Evolutionary conservation across 2,888 invertebrate species (phyloP).

Genomic region (Limnephilus marmoratus): DNA sequence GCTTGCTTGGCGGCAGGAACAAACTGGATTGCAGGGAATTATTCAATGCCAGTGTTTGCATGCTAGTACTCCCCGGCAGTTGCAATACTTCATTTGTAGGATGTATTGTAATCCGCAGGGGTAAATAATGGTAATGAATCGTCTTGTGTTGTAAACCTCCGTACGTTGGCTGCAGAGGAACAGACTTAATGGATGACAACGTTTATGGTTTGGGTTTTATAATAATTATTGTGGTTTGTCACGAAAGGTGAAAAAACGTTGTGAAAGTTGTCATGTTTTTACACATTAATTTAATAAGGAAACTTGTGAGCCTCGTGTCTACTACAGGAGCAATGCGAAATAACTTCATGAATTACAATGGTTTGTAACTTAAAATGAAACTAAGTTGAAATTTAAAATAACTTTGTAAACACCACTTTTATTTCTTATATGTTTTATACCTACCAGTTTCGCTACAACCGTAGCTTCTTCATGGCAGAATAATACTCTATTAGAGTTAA

Average conservation of each 20-base stretch:
- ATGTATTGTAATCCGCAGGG: constrained; percentile 58
- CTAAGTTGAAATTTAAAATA: no score
- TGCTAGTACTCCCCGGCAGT: constrained; percentile 2
- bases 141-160: constrained; percentile 17
- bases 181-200: background rate
- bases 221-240: background rate
- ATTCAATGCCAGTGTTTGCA: constrained; percentile 25
- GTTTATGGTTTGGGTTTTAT: background rate
- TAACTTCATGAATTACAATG: no score
- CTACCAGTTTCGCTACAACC: no score
- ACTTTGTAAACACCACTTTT: no score
- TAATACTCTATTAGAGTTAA: no score
- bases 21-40: background rate
- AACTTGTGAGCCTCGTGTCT: no score
- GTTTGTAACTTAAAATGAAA: no score
- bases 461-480: no score
- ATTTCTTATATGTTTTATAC: no score
- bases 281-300: no score
- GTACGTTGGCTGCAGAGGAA: background rate
- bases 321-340: no score
- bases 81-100: constrained; percentile 21
- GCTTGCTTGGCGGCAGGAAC: background rate
- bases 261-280: no score
- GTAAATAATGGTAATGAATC: constrained; percentile 57
- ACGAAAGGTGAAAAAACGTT: background rate